Conservation (phyloP, 1,140 invertebrate species). For the Cydia pomonella region DNA sequence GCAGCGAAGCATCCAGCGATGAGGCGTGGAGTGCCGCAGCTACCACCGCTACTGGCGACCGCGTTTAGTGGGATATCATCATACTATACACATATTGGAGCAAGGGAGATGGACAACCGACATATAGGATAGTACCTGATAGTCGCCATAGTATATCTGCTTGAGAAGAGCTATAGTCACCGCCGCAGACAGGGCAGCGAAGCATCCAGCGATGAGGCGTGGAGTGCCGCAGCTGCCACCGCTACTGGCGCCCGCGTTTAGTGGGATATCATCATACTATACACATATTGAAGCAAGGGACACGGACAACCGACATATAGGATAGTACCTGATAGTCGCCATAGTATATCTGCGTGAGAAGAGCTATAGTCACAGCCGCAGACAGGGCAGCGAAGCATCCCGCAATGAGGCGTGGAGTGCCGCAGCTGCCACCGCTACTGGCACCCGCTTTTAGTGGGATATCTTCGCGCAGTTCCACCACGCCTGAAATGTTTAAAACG, state of each 20-base stretch:
- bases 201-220: slow-evolving; percentile 74
- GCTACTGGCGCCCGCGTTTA: slow-evolving; percentile 68
- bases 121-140: slow-evolving; percentile 74
- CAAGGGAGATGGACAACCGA: too few species aligned
- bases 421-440: slow-evolving; percentile 63
- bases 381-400: slow-evolving; percentile 81
- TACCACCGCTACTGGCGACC: slow-evolving; percentile 57
- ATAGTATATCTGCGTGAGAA: slow-evolving; percentile 84
- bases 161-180: slow-evolving; percentile 85
- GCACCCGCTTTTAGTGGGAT: slow-evolving; percentile 76
- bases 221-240: slow-evolving; percentile 69
- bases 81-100: background rate
- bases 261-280: slow-evolving; percentile 75
- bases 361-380: slow-evolving; percentile 84
- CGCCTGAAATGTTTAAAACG: slow-evolving; percentile 47
- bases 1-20: slow-evolving; percentile 54
- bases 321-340: background rate
- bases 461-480: slow-evolving; percentile 79
- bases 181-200: slow-evolving; percentile 81
- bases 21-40: slow-evolving; percentile 72
- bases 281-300: background rate
- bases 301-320: background rate
- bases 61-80: slow-evolving; percentile 81
- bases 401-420: slow-evolving; percentile 74
- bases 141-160: slow-evolving; percentile 85